Base-by-base conservation (phyloP, 2,888 invertebrate species). In the Podotricha telesiphe region DNA sequence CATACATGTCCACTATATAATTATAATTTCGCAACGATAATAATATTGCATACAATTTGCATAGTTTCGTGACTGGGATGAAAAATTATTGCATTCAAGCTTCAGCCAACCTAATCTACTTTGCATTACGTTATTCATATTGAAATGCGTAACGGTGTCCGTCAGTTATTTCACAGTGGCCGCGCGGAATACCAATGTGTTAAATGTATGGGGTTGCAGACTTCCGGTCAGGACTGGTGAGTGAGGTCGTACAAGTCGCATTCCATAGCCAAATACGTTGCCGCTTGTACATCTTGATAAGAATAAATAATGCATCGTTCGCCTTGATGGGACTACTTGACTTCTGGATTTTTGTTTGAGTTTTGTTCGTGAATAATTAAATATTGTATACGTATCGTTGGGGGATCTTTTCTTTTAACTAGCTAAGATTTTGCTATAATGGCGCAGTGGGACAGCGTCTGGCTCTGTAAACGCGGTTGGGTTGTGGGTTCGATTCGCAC, bases 201-300 rank as follows among this genome's bases (percentile, higher is more conserved):
- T 13, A 13, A 11, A 13, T 2, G 5, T 37, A 42, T 13, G 13
- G 37, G 10, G 28, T n/a, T 34, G 34, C 28, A 53, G 55, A 55
- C 55, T 55, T 55, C 55, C 55, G 34, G 55, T 34, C 55, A 55
- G 55, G 55, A 55, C 55, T 34, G 2, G 13, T 6, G 8, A 17
- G 47, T 20, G 48, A 48, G 48, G 48, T 55, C 75, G 75, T 75
- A 72, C 63, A 83, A 72, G 79, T 83, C 82, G 84, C 87, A 89
- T 89, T 87, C 90, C 88, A 79, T 80, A 78, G 80, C 91, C 88
- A 86, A 88, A 89, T 90, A 89, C 73, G 91, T 8, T 10, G 10
- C 5, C n/a, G 37, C 77, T 79, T 77, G 79, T 84, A 78, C 80
- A 79, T 83, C 78, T 80, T 81, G 76, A 77, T 78, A 79, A 76